These are phyloP conservation scores for Cercocebus atys DNA, from an alignment of 2,113 vertebrate genomes.

Conservation along the genomic window DNA sequence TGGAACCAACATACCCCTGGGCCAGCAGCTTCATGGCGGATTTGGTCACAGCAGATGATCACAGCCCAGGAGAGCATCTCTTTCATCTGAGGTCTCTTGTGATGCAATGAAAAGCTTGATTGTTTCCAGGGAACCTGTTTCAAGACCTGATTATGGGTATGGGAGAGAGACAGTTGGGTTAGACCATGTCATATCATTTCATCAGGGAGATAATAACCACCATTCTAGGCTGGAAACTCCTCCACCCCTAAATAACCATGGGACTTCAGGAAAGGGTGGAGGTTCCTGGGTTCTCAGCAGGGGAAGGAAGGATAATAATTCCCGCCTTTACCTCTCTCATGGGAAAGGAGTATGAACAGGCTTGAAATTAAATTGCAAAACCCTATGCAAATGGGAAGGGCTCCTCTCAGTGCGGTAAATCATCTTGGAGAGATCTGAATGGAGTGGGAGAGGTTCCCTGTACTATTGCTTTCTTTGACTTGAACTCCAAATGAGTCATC, in stretches of 20 bases:
- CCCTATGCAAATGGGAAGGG: background rate
- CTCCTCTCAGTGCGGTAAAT: background rate
- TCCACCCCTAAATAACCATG: background rate
- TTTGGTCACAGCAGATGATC: background rate
- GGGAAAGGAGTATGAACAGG: background rate
- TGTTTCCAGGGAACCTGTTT: background rate
- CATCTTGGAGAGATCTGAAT: background rate
- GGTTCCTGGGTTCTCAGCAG: background rate
- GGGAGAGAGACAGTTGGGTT: background rate
- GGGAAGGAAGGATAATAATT: background rate
- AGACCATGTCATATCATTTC: background rate
- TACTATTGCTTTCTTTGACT: background rate
- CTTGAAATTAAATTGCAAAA: background rate
- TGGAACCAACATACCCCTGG: background rate
- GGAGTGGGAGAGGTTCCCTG: too few species aligned
- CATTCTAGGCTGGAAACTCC: background rate
- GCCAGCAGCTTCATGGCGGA: background rate
- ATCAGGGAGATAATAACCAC: background rate
- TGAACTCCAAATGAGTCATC: background rate
- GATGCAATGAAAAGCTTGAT: background rate
- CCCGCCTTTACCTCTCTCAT: background rate
- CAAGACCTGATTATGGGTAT: background rate
- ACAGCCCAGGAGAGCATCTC: background rate
- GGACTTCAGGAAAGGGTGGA: background rate
- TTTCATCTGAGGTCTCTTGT: background rate